Evolutionary conservation across 2,888 invertebrate species (phyloP), one percentile per base, ranked within the genome.

Genomic region (Mesoligia furuncula): DNA sequence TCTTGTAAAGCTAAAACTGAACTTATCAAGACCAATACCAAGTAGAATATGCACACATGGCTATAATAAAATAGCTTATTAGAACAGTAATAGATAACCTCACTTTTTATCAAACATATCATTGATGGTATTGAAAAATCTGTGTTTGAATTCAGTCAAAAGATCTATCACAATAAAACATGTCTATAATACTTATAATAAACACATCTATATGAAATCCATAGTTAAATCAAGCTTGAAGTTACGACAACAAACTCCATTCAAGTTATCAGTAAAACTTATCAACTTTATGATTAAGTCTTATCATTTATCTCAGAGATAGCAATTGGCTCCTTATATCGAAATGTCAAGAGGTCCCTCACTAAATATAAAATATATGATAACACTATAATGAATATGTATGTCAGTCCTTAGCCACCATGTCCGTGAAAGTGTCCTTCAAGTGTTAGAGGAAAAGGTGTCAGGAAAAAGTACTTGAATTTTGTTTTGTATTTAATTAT

Each of bases 281-380:
- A 87, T 89, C 90, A 82, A 81, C 54, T 67, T 59, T 31, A 67
- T 84, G 83, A 83, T 85, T 81, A 79, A 75, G 64, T 81, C 80
- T 82, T 85, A 83, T 87, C 84, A 73, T 70, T 77, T 81, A 82
- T 79, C 79, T 75, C 17, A 36, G 54, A 73, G 78, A 82, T 81
- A 81, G 11, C 36, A 45, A 79, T 61, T 71, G 36, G 68, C 62
- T 74, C 36, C 66, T 67, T 80, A 57, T 68, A 72, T 77, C 11
- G 24, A 27, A 72, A 66, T 64, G 20, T 67, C 66, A 80, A 70
- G 57, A 85, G 62, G 73, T 79, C 57, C 75, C 54, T 62, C n/a
- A 51, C 36, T 39, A 59, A 66, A 61, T 82, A n/a, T 75, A 70
- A 64, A 64, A 57, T 67, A 17, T 65, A 70, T 72, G 54, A 71